Evolutionary conservation across 1,140 invertebrate genomes (phyloP), one percentile per base, ranked within the genome.

Genomic region (Neuroterus valhalla): DNA sequence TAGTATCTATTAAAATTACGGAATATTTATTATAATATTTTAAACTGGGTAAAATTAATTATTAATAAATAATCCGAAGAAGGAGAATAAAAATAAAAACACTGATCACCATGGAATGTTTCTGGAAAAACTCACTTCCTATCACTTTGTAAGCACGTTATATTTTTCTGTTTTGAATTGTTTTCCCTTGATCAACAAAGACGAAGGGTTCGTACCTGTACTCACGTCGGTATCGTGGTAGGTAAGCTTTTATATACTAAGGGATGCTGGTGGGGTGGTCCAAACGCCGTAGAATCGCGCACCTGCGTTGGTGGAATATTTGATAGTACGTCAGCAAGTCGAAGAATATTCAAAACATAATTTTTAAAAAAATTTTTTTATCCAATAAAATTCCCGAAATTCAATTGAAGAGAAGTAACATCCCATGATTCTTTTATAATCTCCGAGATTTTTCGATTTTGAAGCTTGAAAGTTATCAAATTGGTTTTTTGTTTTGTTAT

Each of bases 201-300:
- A 62, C 26, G 55, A 62, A 17, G 55, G 26, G 23, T 62, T 62
- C 23, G 55, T 62, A 62, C 6, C 23, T 38, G 55, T 31, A 62
- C 55, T 62, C 55, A 31, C n/a, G 55, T 31, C 31, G 23, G n/a
- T 31, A 38, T 62, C 23, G 55, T 62, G 31, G 31, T 62, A 62
- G 23, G 55, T 31, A 62, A 62, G 55, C 55, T 62, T 62, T 38
- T 62, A 62, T 62, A 62, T 15, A 62, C 23, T 23, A 31, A n/a
- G 11, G 23, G 23, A 26, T 62, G 31, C n/a, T 8, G 21, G 55
- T 62, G 55, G 55, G 55, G 55, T 62, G 55, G 55, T 38, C 23
- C 55, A 62, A 23, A 23, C 55, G 55, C 55, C 2, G 55, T 26
- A 62, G 55, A 62, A 62, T 4, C 23, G 55, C 55, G 55, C 55